These are phyloP conservation scores for Myiotriccus ornatus DNA, from an alignment of 2,797 vertebrate genomes.

Conservation along the genomic window DNA sequence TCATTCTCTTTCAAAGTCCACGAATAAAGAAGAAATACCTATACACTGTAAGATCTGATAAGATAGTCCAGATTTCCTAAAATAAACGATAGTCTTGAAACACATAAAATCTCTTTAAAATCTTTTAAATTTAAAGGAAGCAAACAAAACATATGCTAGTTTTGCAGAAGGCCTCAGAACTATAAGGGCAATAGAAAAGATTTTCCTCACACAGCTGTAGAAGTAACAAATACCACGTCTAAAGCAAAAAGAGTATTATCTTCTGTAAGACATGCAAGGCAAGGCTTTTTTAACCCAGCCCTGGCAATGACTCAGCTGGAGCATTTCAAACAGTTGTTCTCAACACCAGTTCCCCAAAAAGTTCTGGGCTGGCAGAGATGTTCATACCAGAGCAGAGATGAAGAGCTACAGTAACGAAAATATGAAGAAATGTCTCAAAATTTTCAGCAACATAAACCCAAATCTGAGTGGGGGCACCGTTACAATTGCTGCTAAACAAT, in stretches of 20 bases:
- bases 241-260: background rate
- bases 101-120: background rate
- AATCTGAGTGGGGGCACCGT: rapidly evolving
- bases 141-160: background rate
- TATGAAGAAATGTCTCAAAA: background rate
- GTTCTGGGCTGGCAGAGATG: background rate
- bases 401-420: background rate
- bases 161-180: background rate
- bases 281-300: background rate
- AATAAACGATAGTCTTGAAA: background rate
- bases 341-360: background rate
- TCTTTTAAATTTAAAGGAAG: background rate
- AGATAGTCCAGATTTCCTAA: background rate
- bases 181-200: background rate
- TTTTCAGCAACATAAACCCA: background rate
- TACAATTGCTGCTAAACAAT: background rate
- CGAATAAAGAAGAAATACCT: background rate
- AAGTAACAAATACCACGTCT: background rate
- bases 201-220: background rate
- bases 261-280: background rate
- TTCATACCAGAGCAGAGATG: background rate
- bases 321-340: background rate
- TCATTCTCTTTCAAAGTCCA: conserved; percentile 25
- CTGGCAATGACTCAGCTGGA: background rate
- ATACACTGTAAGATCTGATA: background rate